Conservation (phyloP, 2,888 invertebrate genomes). For the Parelbella ahira region DNA sequence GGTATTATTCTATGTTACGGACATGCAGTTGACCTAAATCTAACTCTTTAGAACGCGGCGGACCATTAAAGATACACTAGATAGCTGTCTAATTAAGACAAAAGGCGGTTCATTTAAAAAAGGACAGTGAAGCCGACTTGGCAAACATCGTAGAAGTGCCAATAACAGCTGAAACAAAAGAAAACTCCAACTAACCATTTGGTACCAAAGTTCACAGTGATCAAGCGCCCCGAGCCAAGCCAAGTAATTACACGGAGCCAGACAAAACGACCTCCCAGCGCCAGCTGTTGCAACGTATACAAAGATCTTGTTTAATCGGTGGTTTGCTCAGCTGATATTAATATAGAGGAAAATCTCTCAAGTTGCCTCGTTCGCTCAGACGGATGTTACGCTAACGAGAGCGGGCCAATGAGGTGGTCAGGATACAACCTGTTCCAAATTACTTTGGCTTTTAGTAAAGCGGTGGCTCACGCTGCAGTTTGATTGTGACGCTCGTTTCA, state of each 20-base stretch:
- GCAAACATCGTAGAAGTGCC: slow-evolving; percentile 13
- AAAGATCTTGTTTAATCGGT: slow-evolving; percentile 16
- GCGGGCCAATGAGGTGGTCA: slow-evolving; percentile 35
- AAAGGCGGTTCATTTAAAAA: too few relatives aligned
- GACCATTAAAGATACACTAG: too few relatives aligned
- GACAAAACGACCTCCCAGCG: slow-evolving; percentile 8
- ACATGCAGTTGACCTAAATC: too few relatives aligned
- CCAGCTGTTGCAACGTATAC: slow-evolving; percentile 8
- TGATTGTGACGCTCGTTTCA: slow-evolving; percentile 2
- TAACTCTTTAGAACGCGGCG: too few relatives aligned
- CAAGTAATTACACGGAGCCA: slow-evolving; percentile 38
- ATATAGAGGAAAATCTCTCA: slow-evolving; percentile 38
- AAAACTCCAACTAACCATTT: slow-evolving; percentile 14
- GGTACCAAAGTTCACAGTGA: slow-evolving; percentile 33
- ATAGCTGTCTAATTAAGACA: too few relatives aligned
- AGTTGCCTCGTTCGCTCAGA: slow-evolving; percentile 37
- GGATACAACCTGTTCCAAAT: slow-evolving; percentile 28
- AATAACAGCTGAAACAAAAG: slow-evolving; percentile 20
- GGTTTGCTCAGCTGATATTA: slow-evolving; percentile 19
- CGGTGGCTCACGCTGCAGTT: slow-evolving; percentile 9
- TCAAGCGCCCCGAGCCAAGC: slow-evolving; percentile 41
- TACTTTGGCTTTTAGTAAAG: slow-evolving; percentile 26
- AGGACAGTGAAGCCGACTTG: slow-evolving; percentile 1
- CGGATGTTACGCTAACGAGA: slow-evolving; percentile 35
- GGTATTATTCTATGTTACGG: too few relatives aligned